These are phyloP conservation scores for Tyto alba DNA, from an alignment of 2,113 vertebrate genomes.

Conservation along the genomic window DNA sequence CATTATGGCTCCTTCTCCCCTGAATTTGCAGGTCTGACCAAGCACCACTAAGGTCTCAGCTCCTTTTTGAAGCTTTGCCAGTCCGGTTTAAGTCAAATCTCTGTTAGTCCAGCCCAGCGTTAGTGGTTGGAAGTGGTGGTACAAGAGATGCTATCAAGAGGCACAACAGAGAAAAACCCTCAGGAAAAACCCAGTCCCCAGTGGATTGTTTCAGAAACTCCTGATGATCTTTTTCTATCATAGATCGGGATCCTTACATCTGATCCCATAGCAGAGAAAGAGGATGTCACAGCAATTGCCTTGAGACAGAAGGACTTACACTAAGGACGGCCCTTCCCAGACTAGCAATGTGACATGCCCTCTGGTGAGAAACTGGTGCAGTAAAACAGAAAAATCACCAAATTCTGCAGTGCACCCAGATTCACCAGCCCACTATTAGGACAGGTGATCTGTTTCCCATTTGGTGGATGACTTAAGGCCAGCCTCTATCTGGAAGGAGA, in stretches of 20 bases:
- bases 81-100: neutral
- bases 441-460: neutral
- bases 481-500: neutral
- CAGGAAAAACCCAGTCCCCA: neutral
- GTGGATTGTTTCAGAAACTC: neutral
- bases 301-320: neutral
- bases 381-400: neutral
- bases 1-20: neutral
- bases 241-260: neutral
- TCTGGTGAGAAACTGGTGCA: neutral
- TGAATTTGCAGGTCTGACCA: neutral
- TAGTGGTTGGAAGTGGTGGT: rapidly evolving
- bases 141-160: neutral
- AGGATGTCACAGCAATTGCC: neutral
- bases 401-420: neutral
- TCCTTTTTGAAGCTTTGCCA: neutral
- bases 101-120: neutral
- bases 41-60: neutral
- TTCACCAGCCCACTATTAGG: neutral
- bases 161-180: neutral
- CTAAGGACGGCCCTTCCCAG: neutral
- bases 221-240: neutral
- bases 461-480: neutral
- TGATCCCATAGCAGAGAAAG: neutral
- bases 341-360: neutral